Conservation (phyloP, 2,888 invertebrate species). For the Clivina fossor region DNA sequence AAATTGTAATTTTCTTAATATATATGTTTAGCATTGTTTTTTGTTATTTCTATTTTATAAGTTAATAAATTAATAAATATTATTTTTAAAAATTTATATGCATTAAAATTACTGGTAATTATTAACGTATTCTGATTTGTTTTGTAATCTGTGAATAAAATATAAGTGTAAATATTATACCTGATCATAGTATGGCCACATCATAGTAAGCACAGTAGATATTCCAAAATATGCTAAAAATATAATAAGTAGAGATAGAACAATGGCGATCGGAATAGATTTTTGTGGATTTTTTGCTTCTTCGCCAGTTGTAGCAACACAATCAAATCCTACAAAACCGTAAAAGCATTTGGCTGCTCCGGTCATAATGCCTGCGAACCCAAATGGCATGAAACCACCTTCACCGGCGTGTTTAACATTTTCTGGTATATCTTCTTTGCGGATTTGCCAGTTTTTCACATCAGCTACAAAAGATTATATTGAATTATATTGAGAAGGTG, state of each 20-base stretch:
- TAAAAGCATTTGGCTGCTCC: conserved; percentile 89
- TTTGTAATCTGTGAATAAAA: too few species aligned
- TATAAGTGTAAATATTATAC: too few species aligned
- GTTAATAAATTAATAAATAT: too few species aligned
- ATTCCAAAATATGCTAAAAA: conserved; percentile 90
- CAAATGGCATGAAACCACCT: conserved; percentile 93
- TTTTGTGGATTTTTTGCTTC: conserved; percentile 92
- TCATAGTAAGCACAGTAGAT: conserved; percentile 89
- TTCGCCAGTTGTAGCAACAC: conserved; percentile 88
- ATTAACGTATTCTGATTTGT: too few species aligned
- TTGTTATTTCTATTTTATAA: too few species aligned
- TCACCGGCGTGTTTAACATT: conserved; percentile 60
- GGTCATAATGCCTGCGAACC: conserved; percentile 82
- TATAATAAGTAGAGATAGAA: conserved; percentile 78
- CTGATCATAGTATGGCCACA: conserved; percentile 89
- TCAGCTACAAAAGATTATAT: conserved; percentile 60
- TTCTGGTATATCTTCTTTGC: conserved; percentile 60
- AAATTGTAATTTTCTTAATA: too few species aligned
- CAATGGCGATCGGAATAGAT: conserved; percentile 88
- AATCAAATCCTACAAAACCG: conserved; percentile 95
- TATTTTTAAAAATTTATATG: too few species aligned
- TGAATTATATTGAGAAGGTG: background rate
- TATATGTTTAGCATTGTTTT: too few species aligned
- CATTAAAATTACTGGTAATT: too few species aligned
- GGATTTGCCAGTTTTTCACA: conserved; percentile 76